phyloP scores from a whole-genome alignment of 53 echinoderm and acorn worm genomes.

The Echinarachnius parma region DNA sequence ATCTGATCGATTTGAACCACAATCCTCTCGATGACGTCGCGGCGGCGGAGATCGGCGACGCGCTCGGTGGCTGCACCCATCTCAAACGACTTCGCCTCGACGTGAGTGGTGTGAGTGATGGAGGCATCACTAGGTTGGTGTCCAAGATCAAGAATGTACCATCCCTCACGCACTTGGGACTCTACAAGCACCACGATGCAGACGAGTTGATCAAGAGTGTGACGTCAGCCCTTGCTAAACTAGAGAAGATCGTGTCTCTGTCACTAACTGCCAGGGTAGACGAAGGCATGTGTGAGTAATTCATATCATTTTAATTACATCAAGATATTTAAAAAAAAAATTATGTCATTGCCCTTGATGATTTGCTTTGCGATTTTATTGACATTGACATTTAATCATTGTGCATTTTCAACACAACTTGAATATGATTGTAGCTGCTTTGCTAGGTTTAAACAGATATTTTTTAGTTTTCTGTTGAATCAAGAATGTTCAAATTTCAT shows the following conservation, averaged over 20 bases:
- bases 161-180: conserved; percentile 37
- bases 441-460: no score
- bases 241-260: conserved; percentile 15
- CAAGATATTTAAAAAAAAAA: no score
- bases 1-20: conserved; percentile 32
- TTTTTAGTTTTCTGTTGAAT: no score
- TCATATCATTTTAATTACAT: no score
- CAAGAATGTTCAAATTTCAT: no score
- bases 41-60: conserved; percentile 38
- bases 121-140: conserved; percentile 32
- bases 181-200: conserved; percentile 41
- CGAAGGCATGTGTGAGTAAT: conserved; percentile 21
- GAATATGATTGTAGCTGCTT: no score
- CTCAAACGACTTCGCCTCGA: conserved; percentile 27
- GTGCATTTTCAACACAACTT: no score
- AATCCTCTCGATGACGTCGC: conserved; percentile 37
- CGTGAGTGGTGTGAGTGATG: conserved; percentile 27
- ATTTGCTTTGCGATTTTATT: no score
- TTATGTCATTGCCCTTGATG: no score
- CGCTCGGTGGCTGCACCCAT: not conserved
- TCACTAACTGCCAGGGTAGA: conserved; percentile 29
- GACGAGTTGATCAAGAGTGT: conserved; percentile 29
- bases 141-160: conserved; percentile 39
- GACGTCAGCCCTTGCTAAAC: conserved; percentile 20
- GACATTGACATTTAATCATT: no score